phyloP scores from a whole-genome alignment of 2,113 vertebrate genomes.

The Sylvilagus bachmani region DNA sequence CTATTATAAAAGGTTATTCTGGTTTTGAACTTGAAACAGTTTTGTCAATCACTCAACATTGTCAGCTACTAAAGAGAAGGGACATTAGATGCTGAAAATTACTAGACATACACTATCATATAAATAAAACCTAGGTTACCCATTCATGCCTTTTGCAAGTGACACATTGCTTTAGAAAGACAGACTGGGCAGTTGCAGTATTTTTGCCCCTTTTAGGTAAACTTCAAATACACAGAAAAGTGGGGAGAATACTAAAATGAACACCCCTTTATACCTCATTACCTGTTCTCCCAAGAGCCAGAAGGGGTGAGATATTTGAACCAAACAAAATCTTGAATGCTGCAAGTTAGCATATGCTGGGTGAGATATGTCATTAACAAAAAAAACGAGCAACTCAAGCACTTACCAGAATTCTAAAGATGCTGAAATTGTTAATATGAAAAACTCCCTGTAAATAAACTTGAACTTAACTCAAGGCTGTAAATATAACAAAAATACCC shows the following conservation, averaged over 20 bases:
- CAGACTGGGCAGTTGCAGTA: background rate
- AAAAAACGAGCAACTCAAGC: conserved; percentile 19
- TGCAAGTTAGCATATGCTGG: background rate
- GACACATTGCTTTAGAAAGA: background rate
- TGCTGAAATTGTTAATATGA: conserved; percentile 49
- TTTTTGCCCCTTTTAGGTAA: conserved; percentile 29
- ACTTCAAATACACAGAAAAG: conserved; percentile 42
- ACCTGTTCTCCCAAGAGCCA: background rate
- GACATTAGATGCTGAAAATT: conserved; percentile 47
- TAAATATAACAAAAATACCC: conserved; percentile 33
- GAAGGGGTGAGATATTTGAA: background rate
- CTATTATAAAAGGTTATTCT: conserved; percentile 27
- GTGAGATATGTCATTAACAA: conserved; percentile 48
- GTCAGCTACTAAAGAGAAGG: background rate
- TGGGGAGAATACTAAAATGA: background rate
- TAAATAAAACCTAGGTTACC: background rate
- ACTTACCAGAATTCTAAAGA: conserved; percentile 39
- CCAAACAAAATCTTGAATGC: conserved; percentile 37
- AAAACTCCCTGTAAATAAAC: conserved; percentile 38
- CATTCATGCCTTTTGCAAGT: background rate
- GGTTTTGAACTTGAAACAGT: conserved; percentile 40
- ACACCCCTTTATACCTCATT: background rate
- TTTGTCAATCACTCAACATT: conserved; percentile 30
- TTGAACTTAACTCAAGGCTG: conserved; percentile 34
- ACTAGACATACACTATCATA: background rate